A percentile compares a stretch with the other conserved stretches of the same genome.
Evolutionary conservation across 2,113 vertebrate species (phyloP).

Genomic region (Tragelaphus imberbis): DNA sequence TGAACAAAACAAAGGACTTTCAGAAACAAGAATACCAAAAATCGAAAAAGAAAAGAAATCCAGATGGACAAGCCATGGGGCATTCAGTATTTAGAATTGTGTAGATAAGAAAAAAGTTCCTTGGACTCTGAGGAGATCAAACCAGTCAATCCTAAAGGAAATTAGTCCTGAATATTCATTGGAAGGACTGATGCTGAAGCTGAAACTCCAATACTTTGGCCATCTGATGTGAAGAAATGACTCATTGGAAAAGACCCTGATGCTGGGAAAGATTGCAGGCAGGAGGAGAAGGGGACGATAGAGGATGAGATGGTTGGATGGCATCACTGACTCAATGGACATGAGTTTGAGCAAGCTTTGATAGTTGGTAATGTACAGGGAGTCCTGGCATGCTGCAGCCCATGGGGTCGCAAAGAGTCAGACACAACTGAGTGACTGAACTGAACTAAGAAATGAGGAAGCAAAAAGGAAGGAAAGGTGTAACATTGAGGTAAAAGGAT

Average conservation of each 20-base stretch:
- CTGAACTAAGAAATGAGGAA: not conserved
- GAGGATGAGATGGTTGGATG: not conserved
- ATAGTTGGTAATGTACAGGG: not conserved
- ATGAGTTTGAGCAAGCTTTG: not conserved
- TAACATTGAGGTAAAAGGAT: not conserved
- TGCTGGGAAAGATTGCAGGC: not conserved
- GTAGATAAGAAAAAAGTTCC: not conserved
- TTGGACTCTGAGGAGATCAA: not conserved
- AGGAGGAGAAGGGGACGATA: not conserved
- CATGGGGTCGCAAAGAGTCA: not conserved
- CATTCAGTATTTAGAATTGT: not conserved
- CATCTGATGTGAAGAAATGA: not conserved
- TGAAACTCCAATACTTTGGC: not conserved
- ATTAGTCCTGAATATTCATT: not conserved
- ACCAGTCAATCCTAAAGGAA: not conserved
- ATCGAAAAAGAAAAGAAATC: no score
- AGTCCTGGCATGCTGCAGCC: not conserved
- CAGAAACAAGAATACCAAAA: no score
- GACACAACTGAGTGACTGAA: not conserved
- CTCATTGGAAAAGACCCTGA: not conserved
- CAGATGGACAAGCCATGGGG: not conserved
- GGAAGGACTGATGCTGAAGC: not conserved
- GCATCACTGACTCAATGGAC: not conserved
- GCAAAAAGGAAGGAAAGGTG: not conserved
- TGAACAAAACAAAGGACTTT: no score